Conservation (phyloP, 2,888 invertebrate genomes). For the Drosophila prolongata region DNA sequence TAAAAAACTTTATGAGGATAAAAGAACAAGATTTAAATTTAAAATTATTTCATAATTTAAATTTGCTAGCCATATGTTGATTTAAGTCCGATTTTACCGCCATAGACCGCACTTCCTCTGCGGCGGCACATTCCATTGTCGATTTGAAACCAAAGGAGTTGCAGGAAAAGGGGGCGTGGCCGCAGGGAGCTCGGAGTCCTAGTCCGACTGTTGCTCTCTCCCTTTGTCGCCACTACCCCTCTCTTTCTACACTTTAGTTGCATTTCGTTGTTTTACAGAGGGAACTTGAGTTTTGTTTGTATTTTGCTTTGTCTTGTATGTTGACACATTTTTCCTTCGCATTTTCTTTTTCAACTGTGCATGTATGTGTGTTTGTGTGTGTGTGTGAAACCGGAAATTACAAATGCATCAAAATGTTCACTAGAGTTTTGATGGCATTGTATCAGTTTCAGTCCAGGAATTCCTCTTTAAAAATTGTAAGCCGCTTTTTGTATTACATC, state of each 20-base stretch:
- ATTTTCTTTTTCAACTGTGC: constrained; percentile 32
- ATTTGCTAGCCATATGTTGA: neutral
- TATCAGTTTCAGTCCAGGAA: constrained; percentile 31
- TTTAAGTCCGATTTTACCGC: neutral
- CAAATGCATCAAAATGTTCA: constrained; percentile 80
- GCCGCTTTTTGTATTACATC: neutral
- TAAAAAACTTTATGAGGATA: too few species aligned
- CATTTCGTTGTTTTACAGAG: constrained; percentile 31
- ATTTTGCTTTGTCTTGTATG: constrained; percentile 70
- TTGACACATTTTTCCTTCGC: constrained; percentile 71
- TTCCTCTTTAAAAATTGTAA: neutral
- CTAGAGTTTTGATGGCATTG: constrained; percentile 60
- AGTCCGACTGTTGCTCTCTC: constrained; percentile 3
- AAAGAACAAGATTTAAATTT: too few species aligned
- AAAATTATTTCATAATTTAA: too few species aligned
- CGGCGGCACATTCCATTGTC: constrained; percentile 19
- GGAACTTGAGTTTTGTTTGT: constrained; percentile 75
- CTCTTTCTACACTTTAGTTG: constrained; percentile 8
- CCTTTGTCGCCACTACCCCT: neutral
- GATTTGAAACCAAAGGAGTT: constrained; percentile 11
- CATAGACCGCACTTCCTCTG: constrained; percentile 15
- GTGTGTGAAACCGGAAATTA: constrained; percentile 71
- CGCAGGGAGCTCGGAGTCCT: constrained; percentile 11
- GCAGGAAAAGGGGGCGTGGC: constrained; percentile 3
- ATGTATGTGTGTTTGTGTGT: constrained; percentile 32